Evolutionary conservation across 2,797 vertebrate species (phyloP).

Genomic region (Antennarius maculatus): DNA sequence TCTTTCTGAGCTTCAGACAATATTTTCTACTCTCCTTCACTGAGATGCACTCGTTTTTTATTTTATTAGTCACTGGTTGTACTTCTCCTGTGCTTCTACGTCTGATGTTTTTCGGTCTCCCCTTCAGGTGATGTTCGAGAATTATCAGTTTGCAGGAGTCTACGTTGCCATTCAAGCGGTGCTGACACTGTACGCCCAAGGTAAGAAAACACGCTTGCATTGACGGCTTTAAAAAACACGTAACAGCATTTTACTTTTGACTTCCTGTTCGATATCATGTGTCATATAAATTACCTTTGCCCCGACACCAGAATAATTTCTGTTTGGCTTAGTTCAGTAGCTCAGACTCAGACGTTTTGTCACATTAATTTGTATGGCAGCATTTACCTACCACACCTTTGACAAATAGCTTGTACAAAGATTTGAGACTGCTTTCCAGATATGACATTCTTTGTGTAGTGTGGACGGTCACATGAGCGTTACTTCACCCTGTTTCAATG

Average conservation of each 20-base stretch:
- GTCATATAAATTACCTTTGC: background rate
- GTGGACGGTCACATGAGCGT: constrained; percentile 14
- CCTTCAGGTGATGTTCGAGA: constrained; percentile 86
- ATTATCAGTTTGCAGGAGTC: constrained; percentile 84
- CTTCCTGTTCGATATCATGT: background rate
- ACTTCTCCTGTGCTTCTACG: background rate
- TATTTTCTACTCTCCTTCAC: background rate
- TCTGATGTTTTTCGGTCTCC: background rate
- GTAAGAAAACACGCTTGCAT: constrained; percentile 56
- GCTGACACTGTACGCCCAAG: constrained; percentile 87
- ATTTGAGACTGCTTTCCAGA: constrained; percentile 7
- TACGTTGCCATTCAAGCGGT: constrained; percentile 88
- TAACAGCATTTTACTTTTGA: background rate
- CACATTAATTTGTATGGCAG: background rate
- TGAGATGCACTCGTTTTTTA: background rate
- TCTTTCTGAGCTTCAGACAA: background rate
- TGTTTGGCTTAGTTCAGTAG: background rate
- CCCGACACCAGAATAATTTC: background rate
- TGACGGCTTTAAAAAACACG: background rate
- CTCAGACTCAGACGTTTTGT: background rate
- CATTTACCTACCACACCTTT: constrained; percentile 26
- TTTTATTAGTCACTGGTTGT: background rate
- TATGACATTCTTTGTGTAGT: constrained; percentile 11
- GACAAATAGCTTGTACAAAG: constrained; percentile 33
- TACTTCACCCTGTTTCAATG: background rate